Evolutionary conservation across 2,113 vertebrate species (phyloP), one percentile per base, ranked within the genome.

Genomic region (Seriola dumerili): DNA sequence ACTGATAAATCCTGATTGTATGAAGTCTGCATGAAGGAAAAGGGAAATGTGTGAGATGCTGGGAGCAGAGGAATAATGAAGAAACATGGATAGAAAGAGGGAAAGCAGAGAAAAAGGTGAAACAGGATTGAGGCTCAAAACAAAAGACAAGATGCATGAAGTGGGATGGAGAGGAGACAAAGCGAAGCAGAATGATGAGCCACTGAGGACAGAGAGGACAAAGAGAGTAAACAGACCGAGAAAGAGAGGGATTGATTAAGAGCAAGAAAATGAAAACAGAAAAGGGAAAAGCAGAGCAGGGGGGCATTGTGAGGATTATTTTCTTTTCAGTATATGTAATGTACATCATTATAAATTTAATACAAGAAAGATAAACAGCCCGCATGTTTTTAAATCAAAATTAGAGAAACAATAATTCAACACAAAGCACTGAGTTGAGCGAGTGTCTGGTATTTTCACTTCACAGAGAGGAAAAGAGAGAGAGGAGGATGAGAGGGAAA

Each of bases 321-420:
- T 72, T 44, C 44, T 62, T 25, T 34, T 12, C 7, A 67, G 36
- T 61, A 17, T 44, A 55, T 73, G 16, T 54, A 68, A 72, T 50
- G 4, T 23, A 57, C n/a, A 25, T 52, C 8, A 21, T 57, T 11
- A 42, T 10, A 68, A 9, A 52, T 19, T 14, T 8, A 68, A 32
- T 40, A 19, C 17, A 36, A 57, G 11, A 23, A 61, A 57, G 38
- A 57, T 17, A 80, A 55, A 42, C 40, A 42, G 40, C 40, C 17
- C 3, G 12, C 54, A 25, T n/a, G 1, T 66, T 65, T 52, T 34
- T 21, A 40, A 59, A 59, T 32, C 4, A 7, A 72, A 62, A n/a
- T 42, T 4, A 62, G 77, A 67, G 44, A 52, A 48, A 40, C 38
- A 64, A 73, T 16, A 14, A 21, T 54, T 36, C 19, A 21, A 64